Evolutionary conservation across 2,113 vertebrate species (phyloP).

Genomic region (Alaudala cheleensis): DNA sequence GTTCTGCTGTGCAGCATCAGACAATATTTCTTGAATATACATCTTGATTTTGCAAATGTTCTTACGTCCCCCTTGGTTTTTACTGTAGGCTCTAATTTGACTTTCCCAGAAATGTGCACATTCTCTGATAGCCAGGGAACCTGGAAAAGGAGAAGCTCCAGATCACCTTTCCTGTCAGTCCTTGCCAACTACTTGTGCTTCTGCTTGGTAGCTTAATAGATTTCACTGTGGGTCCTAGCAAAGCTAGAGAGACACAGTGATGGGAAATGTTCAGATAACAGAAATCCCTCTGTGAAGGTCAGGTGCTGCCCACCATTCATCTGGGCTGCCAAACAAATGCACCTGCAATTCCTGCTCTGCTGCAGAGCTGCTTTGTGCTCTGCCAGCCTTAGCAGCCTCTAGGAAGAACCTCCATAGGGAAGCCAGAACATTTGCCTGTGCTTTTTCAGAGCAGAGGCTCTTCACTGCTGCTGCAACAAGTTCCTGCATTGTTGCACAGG

Average conservation of each 20-base stretch:
- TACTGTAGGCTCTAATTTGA: not conserved
- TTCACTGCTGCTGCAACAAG: not conserved
- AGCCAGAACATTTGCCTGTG: not conserved
- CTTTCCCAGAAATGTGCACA: not conserved
- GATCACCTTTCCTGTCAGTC: not conserved
- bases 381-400: not conserved
- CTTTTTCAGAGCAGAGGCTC: not conserved
- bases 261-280: not conserved
- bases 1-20: not conserved
- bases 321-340: not conserved
- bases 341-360: not conserved
- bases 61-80: not conserved
- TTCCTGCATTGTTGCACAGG: not conserved
- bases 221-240: not conserved
- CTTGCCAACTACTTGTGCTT: not conserved
- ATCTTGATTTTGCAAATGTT: not conserved
- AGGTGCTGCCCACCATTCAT: not conserved
- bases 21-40: not conserved
- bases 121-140: not conserved
- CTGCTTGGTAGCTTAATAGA: not conserved
- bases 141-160: not conserved
- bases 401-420: not conserved
- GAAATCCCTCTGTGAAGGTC: not conserved
- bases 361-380: not conserved
- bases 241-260: not conserved